These are phyloP conservation scores for Gadus macrocephalus DNA, from an alignment of 2,113 vertebrate species.

Conservation along the genomic window DNA sequence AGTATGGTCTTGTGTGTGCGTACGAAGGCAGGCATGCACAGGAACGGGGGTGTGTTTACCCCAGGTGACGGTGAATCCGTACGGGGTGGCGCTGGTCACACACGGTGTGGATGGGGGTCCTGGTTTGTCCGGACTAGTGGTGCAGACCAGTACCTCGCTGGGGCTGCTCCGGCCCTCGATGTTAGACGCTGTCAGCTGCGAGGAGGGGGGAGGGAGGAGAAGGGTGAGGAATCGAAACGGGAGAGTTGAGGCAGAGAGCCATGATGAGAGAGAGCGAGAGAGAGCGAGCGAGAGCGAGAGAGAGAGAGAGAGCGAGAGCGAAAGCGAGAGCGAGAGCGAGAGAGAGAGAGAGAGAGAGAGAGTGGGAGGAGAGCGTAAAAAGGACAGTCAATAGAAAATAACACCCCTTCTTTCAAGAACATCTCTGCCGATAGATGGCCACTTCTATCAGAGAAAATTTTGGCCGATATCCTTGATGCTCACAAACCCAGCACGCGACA, in stretches of 20 bases:
- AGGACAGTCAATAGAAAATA: not conserved
- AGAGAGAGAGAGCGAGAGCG: too few relatives aligned
- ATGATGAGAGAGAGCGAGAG: not conserved
- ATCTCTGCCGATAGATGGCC: too few relatives aligned
- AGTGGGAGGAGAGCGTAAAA: not conserved
- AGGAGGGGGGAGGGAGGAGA: not conserved
- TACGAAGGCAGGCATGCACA: not conserved
- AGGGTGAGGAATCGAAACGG: too few relatives aligned
- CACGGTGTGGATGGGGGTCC: slow-evolving; percentile 85
- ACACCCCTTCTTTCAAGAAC: not conserved
- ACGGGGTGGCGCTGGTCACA: slow-evolving; percentile 76
- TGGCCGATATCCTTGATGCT: too few relatives aligned
- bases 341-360: not conserved
- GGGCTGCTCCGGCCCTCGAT: slow-evolving; percentile 91
- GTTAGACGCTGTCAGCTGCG: slow-evolving; percentile 89
- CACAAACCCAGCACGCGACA: too few relatives aligned
- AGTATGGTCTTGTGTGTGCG: slow-evolving; percentile 4
- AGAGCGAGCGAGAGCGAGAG: not conserved
- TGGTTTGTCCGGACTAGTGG: slow-evolving; percentile 92
- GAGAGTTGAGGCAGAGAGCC: not conserved
- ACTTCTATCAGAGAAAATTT: too few relatives aligned
- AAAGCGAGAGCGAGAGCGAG: not conserved
- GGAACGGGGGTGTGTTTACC: slow-evolving; percentile 67
- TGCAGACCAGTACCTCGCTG: slow-evolving; percentile 92
- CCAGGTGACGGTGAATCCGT: slow-evolving; percentile 89